Evolutionary conservation across 1,140 invertebrate species (phyloP).

Genomic region (Drosophila insularis): DNA sequence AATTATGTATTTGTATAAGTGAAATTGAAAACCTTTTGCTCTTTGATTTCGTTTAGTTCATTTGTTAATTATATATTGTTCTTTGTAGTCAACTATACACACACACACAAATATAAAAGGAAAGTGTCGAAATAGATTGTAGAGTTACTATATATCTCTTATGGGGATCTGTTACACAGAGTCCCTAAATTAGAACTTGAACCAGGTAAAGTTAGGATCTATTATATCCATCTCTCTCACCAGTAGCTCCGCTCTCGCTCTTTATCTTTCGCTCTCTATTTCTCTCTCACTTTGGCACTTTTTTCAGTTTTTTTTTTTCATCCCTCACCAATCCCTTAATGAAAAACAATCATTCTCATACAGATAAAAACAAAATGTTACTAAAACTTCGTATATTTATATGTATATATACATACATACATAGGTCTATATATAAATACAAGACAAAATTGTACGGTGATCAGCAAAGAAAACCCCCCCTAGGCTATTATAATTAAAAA

Average conservation of each 20-base stretch:
- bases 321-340: not conserved
- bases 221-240: not conserved
- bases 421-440: not conserved
- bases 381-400: not conserved
- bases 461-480: not conserved
- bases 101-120: not conserved
- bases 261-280: not conserved
- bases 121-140: not conserved
- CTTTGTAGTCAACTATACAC: not conserved
- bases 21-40: not conserved
- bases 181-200: not conserved
- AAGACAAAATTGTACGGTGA: slow-evolving; percentile 8
- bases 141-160: not conserved
- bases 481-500: not conserved
- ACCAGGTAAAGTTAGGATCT: not conserved
- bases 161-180: not conserved
- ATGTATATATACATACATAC: not conserved
- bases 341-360: slow-evolving; percentile 1
- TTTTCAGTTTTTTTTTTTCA: not conserved
- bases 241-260: not conserved
- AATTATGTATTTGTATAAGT: too few species aligned
- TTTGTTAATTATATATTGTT: not conserved
- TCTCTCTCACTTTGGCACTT: not conserved
- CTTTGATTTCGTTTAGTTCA: not conserved
- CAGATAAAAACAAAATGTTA: not conserved